These are phyloP conservation scores for Gasterosteus aculeatus DNA, from an alignment of 2,113 vertebrate species.

Conservation along the genomic window DNA sequence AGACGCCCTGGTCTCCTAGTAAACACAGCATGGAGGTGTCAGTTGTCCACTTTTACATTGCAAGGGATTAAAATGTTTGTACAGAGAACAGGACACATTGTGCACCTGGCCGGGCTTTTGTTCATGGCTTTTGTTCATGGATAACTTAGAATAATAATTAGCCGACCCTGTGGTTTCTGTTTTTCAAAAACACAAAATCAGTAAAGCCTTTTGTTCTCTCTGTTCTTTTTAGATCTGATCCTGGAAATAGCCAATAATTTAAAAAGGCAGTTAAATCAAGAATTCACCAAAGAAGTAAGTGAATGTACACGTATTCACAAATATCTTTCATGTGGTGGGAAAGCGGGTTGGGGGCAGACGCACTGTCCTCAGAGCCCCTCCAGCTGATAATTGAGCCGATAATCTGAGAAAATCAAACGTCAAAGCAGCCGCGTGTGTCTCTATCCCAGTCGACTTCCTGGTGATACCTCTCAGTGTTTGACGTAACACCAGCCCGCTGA, in stretches of 20 bases:
- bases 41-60: conserved; percentile 55
- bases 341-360: background rate
- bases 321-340: background rate
- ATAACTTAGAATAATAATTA: background rate
- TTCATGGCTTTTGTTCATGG: conserved; percentile 15
- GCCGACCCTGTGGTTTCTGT: background rate
- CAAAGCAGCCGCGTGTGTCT: too few relatives aligned
- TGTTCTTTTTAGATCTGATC: conserved; percentile 70
- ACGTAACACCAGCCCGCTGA: conserved; percentile 27
- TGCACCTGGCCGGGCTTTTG: conserved; percentile 15
- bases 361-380: background rate
- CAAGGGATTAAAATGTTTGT: conserved; percentile 37
- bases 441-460: conserved; percentile 17
- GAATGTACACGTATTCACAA: background rate
- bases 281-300: conserved; percentile 67
- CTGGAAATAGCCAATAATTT: background rate
- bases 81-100: conserved; percentile 19
- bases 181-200: background rate
- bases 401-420: conserved; percentile 30
- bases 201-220: background rate
- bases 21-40: conserved; percentile 45
- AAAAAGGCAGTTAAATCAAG: background rate
- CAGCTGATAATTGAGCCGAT: background rate
- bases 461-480: conserved; percentile 5
- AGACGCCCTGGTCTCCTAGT: conserved; percentile 30